These are phyloP conservation scores for Triops longicaudatus DNA, from an alignment of 1,140 invertebrate species.

Conservation along the genomic window DNA sequence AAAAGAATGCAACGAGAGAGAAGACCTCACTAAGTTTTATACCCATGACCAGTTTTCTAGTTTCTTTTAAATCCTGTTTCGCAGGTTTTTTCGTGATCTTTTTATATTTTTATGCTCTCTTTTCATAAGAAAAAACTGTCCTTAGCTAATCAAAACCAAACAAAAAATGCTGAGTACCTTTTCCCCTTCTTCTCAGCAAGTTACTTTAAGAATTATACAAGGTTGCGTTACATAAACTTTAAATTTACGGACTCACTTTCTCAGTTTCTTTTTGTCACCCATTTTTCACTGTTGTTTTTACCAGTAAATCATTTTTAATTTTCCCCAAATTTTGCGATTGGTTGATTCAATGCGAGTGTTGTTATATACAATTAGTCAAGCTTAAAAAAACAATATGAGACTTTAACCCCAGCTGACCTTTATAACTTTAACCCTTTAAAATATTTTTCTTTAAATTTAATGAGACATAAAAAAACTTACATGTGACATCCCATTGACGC, in stretches of 20 bases:
- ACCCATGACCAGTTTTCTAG: neutral
- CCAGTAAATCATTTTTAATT: too few species aligned
- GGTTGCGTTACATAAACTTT: too few species aligned
- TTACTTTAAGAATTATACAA: too few species aligned
- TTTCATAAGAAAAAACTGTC: neutral
- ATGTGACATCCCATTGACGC: slow-evolving; percentile 91
- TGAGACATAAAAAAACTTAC: slow-evolving; percentile 55
- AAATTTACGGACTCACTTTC: too few species aligned
- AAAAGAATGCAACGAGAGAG: neutral
- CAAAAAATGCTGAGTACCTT: neutral
- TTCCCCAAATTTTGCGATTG: too few species aligned
- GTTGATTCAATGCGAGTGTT: too few species aligned
- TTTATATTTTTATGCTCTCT: too few species aligned
- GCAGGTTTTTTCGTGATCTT: neutral
- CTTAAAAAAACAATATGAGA: too few species aligned
- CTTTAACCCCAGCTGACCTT: neutral
- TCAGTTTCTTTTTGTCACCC: too few species aligned
- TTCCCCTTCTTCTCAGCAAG: too few species aligned
- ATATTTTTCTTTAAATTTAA: neutral
- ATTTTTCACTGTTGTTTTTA: too few species aligned
- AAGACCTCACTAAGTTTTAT: neutral
- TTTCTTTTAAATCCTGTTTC: slow-evolving; percentile 8
- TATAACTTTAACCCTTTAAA: neutral
- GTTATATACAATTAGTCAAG: too few species aligned
- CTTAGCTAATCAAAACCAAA: neutral